These are phyloP conservation scores for Adoxophyes honmai DNA, from an alignment of 1,140 invertebrate genomes.

Conservation along the genomic window DNA sequence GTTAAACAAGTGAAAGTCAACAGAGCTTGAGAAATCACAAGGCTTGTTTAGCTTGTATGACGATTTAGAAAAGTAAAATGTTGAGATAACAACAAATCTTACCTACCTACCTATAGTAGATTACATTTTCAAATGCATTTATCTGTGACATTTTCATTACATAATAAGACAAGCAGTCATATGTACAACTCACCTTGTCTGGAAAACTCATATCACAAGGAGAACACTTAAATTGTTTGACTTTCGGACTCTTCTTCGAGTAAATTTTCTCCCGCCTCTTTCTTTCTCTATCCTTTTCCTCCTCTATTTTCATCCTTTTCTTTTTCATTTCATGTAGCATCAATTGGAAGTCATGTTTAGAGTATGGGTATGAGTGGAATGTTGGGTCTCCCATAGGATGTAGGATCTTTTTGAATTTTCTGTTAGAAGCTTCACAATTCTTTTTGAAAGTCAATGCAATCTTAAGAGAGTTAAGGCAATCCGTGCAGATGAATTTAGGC, in stretches of 20 bases:
- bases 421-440: slow-evolving; percentile 56
- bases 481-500: slow-evolving; percentile 60
- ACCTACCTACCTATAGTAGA: no score
- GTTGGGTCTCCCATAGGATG: slow-evolving; percentile 58
- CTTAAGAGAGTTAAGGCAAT: slow-evolving; percentile 52
- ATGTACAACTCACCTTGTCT: slow-evolving; percentile 44
- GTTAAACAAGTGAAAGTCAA: no score
- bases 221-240: slow-evolving; percentile 64
- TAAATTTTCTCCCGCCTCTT: slow-evolving; percentile 46
- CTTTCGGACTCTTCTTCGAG: slow-evolving; percentile 53
- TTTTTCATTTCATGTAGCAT: slow-evolving; percentile 65
- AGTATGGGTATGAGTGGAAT: slow-evolving; percentile 65
- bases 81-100: no score
- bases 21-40: no score
- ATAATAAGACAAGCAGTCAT: not conserved
- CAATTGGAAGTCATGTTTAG: slow-evolving; percentile 68
- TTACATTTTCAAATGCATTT: no score
- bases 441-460: slow-evolving; percentile 50
- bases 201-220: slow-evolving; percentile 61
- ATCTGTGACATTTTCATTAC: no score
- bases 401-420: slow-evolving; percentile 59
- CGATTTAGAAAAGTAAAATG: no score
- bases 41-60: no score
- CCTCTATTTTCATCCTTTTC: slow-evolving; percentile 49
- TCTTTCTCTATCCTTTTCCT: slow-evolving; percentile 39